phyloP scores from a whole-genome alignment of 1,140 invertebrate genomes.

The Hetaerina americana region DNA sequence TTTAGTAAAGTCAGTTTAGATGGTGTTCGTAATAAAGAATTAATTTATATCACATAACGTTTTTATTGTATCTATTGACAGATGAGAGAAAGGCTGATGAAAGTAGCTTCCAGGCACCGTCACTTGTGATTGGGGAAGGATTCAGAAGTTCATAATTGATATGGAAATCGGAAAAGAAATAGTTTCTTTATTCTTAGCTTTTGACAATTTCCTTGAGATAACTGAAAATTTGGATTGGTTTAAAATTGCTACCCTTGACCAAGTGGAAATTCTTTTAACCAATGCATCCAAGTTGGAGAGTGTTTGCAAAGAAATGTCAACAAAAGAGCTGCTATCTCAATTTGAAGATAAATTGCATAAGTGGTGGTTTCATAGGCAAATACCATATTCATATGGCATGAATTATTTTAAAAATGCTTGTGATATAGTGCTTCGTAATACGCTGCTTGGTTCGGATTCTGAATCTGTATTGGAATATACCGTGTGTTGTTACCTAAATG shows the following conservation, averaged over 20 bases:
- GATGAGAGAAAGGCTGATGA: neutral
- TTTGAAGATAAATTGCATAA: constrained; percentile 22
- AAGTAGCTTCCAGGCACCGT: neutral
- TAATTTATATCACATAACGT: neutral
- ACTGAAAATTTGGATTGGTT: constrained; percentile 32
- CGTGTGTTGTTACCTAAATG: neutral
- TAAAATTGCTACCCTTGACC: constrained; percentile 25
- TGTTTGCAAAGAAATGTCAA: constrained; percentile 26
- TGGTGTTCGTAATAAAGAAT: neutral
- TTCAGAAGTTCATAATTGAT: no score
- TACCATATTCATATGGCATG: constrained; percentile 16
- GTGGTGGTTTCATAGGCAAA: constrained; percentile 21
- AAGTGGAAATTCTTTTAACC: constrained; percentile 35
- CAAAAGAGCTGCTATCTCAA: constrained; percentile 10
- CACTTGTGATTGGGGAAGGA: no score
- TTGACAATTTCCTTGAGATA: constrained; percentile 31
- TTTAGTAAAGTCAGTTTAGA: neutral
- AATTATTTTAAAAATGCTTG: constrained; percentile 22
- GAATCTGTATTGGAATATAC: neutral
- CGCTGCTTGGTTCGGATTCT: neutral
- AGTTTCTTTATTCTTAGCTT: constrained; percentile 28
- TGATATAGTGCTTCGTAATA: constrained; percentile 20
- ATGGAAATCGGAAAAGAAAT: constrained; percentile 22
- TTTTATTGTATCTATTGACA: neutral
- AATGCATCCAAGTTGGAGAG: constrained; percentile 34